These are phyloP conservation scores for Poecile montanus DNA, from an alignment of 2,797 vertebrate species.

Conservation along the genomic window DNA sequence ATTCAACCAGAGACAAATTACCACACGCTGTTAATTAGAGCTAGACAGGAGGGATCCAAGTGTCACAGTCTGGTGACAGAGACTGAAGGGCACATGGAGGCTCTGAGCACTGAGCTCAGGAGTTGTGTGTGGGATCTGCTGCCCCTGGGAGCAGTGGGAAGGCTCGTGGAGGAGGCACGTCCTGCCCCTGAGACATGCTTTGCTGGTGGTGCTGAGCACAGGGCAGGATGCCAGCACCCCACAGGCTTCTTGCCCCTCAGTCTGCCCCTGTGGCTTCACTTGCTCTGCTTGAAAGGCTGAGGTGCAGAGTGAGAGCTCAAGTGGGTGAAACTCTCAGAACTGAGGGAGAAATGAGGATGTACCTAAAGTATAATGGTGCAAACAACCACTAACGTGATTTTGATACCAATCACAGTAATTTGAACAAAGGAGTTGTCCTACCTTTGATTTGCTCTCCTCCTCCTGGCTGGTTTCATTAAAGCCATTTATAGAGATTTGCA, in stretches of 20 bases:
- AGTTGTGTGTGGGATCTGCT: rapidly evolving
- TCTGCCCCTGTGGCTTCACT: background rate
- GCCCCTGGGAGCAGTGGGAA: background rate
- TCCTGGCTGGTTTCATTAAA: conserved; percentile 52
- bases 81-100: background rate
- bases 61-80: background rate
- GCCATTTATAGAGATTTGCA: conserved; percentile 1
- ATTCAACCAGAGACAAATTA: background rate
- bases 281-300: background rate
- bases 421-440: conserved; percentile 34
- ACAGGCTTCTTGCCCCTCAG: rapidly evolving
- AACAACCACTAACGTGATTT: conserved; percentile 23
- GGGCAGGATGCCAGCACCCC: background rate
- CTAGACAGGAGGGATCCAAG: background rate
- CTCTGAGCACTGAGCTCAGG: background rate
- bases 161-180: rapidly evolving
- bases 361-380: background rate
- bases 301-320: background rate
- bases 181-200: background rate
- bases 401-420: conserved; percentile 8
- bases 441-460: conserved; percentile 49
- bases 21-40: background rate
- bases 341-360: background rate
- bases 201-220: background rate
- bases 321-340: background rate